Conservation (phyloP, 1,140 invertebrate species). For the Euwallacea fornicatus region DNA sequence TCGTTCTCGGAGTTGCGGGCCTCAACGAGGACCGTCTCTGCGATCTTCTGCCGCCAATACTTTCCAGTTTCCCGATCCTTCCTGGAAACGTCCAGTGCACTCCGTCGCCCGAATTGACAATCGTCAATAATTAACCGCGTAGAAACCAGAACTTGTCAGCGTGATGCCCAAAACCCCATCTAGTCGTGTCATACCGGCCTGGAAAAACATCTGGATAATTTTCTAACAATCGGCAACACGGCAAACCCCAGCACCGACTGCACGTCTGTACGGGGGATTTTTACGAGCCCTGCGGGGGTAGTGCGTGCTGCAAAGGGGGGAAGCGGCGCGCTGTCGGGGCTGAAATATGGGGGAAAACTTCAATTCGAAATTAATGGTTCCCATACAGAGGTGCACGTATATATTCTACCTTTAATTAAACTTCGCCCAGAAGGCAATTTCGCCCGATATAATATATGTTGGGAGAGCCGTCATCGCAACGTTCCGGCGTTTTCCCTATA, state of each 20-base stretch:
- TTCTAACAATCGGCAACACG: not conserved
- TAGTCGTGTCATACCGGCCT: too few relatives aligned
- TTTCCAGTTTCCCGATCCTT: too few relatives aligned
- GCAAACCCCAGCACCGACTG: conserved; percentile 13
- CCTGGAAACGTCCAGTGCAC: too few relatives aligned
- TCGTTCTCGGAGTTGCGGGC: too few relatives aligned
- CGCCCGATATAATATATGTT: conserved; percentile 31
- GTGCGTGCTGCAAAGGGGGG: conserved; percentile 22
- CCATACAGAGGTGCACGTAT: conserved; percentile 29
- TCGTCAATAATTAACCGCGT: too few relatives aligned
- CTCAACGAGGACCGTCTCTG: too few relatives aligned
- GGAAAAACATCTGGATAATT: too few relatives aligned
- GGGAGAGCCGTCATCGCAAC: conserved; percentile 20
- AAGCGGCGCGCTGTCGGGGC: not conserved
- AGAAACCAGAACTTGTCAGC: too few relatives aligned
- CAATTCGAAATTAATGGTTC: conserved; percentile 38
- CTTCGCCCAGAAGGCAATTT: conserved; percentile 34
- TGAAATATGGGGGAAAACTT: conserved; percentile 33
- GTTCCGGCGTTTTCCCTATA: not conserved
- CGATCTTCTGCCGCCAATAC: too few relatives aligned
- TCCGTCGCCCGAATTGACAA: too few relatives aligned
- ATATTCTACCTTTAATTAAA: conserved; percentile 38
- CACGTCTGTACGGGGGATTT: conserved; percentile 1
- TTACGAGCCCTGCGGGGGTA: conserved; percentile 19
- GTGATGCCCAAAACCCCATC: too few relatives aligned